A percentile compares a stretch with the other conserved stretches of the same genome.
These are phyloP conservation scores for Trilocha varians DNA, from an alignment of 2,888 invertebrate species.

Conservation along the genomic window DNA sequence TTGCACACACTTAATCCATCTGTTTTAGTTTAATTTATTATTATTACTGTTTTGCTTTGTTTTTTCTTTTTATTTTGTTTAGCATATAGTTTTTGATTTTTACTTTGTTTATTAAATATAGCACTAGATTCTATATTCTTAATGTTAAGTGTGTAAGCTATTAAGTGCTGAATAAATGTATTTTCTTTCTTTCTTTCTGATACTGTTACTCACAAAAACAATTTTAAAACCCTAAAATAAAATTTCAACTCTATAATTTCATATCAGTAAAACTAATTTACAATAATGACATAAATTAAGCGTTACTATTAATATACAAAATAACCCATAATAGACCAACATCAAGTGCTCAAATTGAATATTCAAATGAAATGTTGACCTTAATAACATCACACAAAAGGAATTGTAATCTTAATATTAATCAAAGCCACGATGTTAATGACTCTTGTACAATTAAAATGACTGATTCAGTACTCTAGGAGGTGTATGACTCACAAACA, in stretches of 20 bases:
- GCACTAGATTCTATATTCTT: too few relatives aligned
- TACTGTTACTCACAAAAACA: too few relatives aligned
- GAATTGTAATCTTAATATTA: conserved; percentile 33
- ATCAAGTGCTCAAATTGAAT: background rate
- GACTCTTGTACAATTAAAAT: conserved; percentile 43
- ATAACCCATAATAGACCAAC: background rate
- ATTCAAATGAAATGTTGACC: conserved; percentile 3
- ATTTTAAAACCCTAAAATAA: too few relatives aligned
- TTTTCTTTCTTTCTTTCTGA: too few relatives aligned
- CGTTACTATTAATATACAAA: background rate
- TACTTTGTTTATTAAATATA: too few relatives aligned
- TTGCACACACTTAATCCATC: too few relatives aligned
- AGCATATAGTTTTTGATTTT: too few relatives aligned
- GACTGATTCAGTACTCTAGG: conserved; percentile 44
- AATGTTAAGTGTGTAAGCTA: too few relatives aligned
- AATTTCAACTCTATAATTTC: background rate
- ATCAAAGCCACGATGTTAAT: conserved; percentile 38
- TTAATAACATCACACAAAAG: conserved; percentile 8
- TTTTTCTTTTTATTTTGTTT: too few relatives aligned
- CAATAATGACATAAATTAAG: background rate
- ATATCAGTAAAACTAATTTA: background rate
- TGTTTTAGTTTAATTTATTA: too few relatives aligned
- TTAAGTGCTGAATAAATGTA: too few relatives aligned
- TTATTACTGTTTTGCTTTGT: too few relatives aligned
- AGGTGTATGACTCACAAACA: conserved; percentile 34